Percentiles rank a stretch among this genome's conserved stretches.
These are phyloP conservation scores for Amphimallon solstitiale DNA, from an alignment of 2,888 invertebrate genomes.

Conservation along the genomic window DNA sequence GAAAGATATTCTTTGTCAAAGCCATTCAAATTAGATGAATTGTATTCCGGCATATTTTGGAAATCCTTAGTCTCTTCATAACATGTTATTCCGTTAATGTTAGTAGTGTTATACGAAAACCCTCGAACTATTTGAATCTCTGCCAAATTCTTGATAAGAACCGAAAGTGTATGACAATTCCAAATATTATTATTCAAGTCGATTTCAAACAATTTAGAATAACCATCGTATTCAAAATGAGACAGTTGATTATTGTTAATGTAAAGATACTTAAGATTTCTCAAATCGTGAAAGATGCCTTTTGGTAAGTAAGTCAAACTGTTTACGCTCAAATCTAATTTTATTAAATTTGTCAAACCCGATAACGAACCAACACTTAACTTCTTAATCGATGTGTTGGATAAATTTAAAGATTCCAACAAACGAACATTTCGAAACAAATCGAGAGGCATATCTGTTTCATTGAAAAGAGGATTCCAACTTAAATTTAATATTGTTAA, in stretches of 20 bases:
- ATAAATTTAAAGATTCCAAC: neutral
- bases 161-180: neutral
- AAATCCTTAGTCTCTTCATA: too few relatives aligned
- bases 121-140: neutral
- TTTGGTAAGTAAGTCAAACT: neutral
- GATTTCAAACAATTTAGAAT: neutral
- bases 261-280: neutral
- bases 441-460: neutral
- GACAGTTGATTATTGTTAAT: neutral
- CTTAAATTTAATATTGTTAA: neutral
- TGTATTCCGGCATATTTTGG: too few relatives aligned
- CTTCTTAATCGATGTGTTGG: neutral
- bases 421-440: neutral
- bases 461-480: neutral
- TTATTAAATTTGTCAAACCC: neutral
- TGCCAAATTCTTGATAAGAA: neutral
- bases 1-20: too few relatives aligned
- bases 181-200: neutral
- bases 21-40: too few relatives aligned
- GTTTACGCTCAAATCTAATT: conserved; percentile 4
- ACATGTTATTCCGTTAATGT: conserved; percentile 8
- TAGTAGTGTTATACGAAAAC: neutral
- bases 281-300: neutral
- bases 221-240: neutral
- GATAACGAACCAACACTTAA: neutral